Conservation (phyloP, 1,140 invertebrate species). For the Trypoxylus dichotomus region DNA sequence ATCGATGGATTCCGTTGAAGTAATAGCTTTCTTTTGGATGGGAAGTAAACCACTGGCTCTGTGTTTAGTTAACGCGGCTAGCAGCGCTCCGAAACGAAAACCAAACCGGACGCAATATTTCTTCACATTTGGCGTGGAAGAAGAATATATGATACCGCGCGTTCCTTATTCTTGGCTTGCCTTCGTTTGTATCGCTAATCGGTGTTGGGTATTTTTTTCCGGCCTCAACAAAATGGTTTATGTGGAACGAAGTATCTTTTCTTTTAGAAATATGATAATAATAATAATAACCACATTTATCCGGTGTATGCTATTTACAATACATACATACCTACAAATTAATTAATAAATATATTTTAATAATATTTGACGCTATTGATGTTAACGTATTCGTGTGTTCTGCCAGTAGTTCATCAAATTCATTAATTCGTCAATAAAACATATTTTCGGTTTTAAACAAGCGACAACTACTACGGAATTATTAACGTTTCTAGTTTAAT, state of each 20-base stretch:
- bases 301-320: neutral
- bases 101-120: conserved; percentile 1
- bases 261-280: too few species aligned
- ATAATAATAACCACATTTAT: too few species aligned
- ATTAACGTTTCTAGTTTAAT: too few species aligned
- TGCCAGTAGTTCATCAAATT: too few species aligned
- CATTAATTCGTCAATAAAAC: too few species aligned
- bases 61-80: neutral
- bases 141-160: neutral
- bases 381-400: too few species aligned
- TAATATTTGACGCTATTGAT: too few species aligned
- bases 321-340: neutral
- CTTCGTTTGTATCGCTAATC: neutral
- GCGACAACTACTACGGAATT: too few species aligned
- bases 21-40: neutral
- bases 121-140: neutral
- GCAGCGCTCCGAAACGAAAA: neutral
- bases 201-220: neutral
- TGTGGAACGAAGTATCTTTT: neutral
- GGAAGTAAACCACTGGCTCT: neutral
- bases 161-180: neutral
- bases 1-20: conserved; percentile 13
- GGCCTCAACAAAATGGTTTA: neutral
- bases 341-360: too few species aligned
- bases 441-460: too few species aligned